These are phyloP conservation scores for Camelus dromedarius DNA, from an alignment of 2,113 vertebrate species.

Conservation along the genomic window DNA sequence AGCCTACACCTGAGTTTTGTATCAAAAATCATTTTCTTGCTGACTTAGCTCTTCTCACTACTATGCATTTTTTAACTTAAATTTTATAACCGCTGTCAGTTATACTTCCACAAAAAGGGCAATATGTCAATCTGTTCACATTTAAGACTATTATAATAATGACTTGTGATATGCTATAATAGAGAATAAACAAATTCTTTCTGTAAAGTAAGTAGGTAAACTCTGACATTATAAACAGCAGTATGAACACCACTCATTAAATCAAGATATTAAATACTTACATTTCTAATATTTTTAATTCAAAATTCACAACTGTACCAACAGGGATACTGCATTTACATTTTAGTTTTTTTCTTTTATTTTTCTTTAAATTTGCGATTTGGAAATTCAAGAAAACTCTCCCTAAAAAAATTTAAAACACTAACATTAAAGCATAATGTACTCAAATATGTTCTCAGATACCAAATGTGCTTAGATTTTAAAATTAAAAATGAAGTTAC, in stretches of 20 bases:
- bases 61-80: background rate
- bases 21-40: background rate
- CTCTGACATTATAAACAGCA: background rate
- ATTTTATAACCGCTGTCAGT: background rate
- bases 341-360: background rate
- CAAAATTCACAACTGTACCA: background rate
- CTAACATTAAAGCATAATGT: background rate
- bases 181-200: slow-evolving; percentile 14
- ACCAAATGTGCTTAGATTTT: background rate
- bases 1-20: background rate
- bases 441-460: background rate
- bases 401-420: slow-evolving; percentile 3
- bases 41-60: background rate
- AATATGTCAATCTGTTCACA: background rate
- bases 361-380: background rate
- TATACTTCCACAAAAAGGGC: background rate
- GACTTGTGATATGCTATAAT: background rate
- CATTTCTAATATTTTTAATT: slow-evolving; percentile 9
- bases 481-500: background rate
- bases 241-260: background rate
- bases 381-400: background rate
- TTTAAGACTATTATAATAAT: background rate
- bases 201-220: background rate
- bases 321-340: background rate
- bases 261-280: slow-evolving; percentile 21